Evolutionary conservation across 2,888 invertebrate species (phyloP).

Genomic region (Erynnis tages): DNA sequence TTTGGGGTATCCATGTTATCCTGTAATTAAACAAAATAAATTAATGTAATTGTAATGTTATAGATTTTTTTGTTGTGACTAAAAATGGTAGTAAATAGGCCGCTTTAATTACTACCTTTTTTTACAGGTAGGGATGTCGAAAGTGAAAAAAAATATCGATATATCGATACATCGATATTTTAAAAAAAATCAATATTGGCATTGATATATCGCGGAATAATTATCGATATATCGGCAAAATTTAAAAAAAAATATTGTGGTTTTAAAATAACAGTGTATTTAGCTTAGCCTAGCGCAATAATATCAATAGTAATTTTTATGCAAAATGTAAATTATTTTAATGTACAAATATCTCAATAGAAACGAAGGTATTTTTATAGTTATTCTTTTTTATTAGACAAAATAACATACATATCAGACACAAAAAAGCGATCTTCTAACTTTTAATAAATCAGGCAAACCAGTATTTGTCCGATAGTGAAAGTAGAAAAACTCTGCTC

Average conservation of each 20-base stretch:
- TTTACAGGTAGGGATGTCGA: too few species aligned
- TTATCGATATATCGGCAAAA: too few species aligned
- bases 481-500: slow-evolving; percentile 32
- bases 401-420: neutral
- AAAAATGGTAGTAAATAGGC: slow-evolving; percentile 22
- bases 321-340: too few species aligned
- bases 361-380: neutral
- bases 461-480: neutral
- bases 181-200: too few species aligned
- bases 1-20: slow-evolving; percentile 30
- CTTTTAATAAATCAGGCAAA: neutral
- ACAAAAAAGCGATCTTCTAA: neutral
- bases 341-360: neutral
- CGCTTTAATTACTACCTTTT: slow-evolving; percentile 17
- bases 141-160: too few species aligned
- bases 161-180: too few species aligned
- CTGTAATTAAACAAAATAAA: slow-evolving; percentile 30
- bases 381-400: neutral
- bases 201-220: too few species aligned
- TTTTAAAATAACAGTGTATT: too few species aligned
- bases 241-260: too few species aligned
- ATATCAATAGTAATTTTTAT: too few species aligned
- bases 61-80: slow-evolving; percentile 26
- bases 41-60: slow-evolving; percentile 29
- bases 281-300: too few species aligned